Evolutionary conservation across 2,797 vertebrate species (phyloP).

Genomic region (Cygnus olor): DNA sequence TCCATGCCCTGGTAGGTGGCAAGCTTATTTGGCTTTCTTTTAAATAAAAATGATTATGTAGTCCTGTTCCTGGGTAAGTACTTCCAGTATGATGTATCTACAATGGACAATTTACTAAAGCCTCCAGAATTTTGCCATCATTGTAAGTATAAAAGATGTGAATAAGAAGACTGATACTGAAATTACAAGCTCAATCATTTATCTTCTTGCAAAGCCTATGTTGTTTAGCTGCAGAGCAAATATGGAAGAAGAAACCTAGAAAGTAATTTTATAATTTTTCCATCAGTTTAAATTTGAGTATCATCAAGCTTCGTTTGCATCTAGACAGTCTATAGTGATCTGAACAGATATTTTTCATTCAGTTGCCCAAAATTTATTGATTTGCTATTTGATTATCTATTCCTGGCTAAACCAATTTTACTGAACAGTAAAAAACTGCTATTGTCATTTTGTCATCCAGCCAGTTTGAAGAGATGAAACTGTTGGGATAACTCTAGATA

Average conservation of each 20-base stretch:
- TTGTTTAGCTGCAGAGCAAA: not conserved
- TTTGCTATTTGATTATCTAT: not conserved
- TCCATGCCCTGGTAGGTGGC: not conserved
- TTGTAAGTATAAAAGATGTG: not conserved
- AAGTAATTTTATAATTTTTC: not conserved
- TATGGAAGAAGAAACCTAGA: not conserved
- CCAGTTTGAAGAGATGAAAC: not conserved
- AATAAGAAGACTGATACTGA: not conserved
- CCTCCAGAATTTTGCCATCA: not conserved
- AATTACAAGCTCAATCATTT: not conserved
- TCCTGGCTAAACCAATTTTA: not conserved
- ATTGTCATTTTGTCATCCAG: not conserved
- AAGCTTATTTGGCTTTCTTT: not conserved
- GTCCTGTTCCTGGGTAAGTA: not conserved
- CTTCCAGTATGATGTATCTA: not conserved
- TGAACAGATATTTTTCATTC: not conserved
- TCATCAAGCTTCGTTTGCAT: not conserved
- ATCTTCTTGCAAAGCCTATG: not conserved
- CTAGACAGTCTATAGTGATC: not conserved
- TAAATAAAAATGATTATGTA: not conserved
- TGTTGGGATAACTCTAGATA: not conserved
- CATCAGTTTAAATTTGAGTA: not conserved
- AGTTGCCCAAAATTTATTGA: not conserved
- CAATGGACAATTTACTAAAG: not conserved
- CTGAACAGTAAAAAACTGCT: not conserved